phyloP scores from a whole-genome alignment of 2,113 vertebrate species.

The Acanthochromis polyacanthus region DNA sequence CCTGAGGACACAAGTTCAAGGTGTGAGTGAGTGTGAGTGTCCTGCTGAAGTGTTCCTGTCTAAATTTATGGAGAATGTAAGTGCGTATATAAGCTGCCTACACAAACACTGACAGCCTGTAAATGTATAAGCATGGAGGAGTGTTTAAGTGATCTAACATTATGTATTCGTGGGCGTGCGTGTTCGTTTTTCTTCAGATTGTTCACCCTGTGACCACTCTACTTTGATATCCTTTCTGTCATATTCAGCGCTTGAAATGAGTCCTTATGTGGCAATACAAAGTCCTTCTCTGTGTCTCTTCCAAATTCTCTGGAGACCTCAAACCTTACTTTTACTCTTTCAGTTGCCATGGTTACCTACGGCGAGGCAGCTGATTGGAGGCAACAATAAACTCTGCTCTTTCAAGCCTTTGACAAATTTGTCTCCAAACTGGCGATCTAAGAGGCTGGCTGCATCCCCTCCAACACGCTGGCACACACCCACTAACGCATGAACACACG shows the following conservation, averaged over 20 bases:
- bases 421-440: conserved; percentile 61
- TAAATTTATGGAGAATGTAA: conserved; percentile 2
- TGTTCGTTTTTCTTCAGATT: conserved; percentile 39
- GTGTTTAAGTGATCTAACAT: conserved; percentile 35
- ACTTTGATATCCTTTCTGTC: conserved; percentile 68
- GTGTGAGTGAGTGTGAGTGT: neutral
- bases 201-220: conserved; percentile 25
- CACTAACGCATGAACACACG: conserved; percentile 11
- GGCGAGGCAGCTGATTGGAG: conserved; percentile 74
- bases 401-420: conserved; percentile 69
- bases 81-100: conserved; percentile 8
- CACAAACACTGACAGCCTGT: conserved; percentile 34
- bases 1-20: conserved; percentile 1
- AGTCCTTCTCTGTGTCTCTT: conserved; percentile 70
- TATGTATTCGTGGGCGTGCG: conserved; percentile 32
- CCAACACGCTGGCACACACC: conserved; percentile 11
- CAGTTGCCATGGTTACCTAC: conserved; percentile 82
- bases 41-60: conserved; percentile 39
- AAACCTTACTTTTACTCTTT: conserved; percentile 81
- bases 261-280: conserved; percentile 68
- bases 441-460: conserved; percentile 29
- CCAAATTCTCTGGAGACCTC: conserved; percentile 76
- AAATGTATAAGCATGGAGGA: conserved; percentile 23
- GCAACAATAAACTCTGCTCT: conserved; percentile 71
- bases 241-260: conserved; percentile 56